Percentiles rank a stretch among this genome's conserved stretches.
Conservation (phyloP, 2,888 invertebrate species). For the Tipula lateralis region DNA sequence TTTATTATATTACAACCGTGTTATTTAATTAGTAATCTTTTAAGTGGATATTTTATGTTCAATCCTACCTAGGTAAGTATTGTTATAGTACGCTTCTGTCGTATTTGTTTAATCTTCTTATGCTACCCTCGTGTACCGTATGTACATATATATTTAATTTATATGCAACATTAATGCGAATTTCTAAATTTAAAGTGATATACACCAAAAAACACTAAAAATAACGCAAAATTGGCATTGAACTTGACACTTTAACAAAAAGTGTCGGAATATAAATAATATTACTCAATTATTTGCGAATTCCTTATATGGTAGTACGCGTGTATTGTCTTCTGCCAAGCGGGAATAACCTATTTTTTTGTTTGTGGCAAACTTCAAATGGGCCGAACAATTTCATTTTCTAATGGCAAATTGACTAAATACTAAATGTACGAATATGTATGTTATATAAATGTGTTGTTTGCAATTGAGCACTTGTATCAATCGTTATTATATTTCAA, state of each 20-base stretch:
- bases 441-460: neutral
- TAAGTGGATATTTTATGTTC: too few relatives aligned
- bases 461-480: neutral
- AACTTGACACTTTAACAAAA: neutral
- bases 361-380: neutral
- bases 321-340: neutral
- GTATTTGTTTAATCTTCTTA: too few relatives aligned
- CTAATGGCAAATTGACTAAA: neutral
- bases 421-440: neutral
- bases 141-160: neutral
- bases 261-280: neutral
- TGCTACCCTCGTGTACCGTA: neutral
- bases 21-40: too few relatives aligned
- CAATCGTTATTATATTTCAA: neutral
- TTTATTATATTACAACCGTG: too few relatives aligned
- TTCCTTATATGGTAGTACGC: neutral
- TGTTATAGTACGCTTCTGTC: too few relatives aligned
- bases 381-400: neutral
- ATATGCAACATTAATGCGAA: neutral
- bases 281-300: neutral
- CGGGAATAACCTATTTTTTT: neutral
- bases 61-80: too few relatives aligned
- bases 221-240: neutral
- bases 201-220: neutral
- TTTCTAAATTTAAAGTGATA: neutral